Base-by-base conservation (phyloP, 2,797 vertebrate species). In the Lepilemur ruficaudatus region DNA sequence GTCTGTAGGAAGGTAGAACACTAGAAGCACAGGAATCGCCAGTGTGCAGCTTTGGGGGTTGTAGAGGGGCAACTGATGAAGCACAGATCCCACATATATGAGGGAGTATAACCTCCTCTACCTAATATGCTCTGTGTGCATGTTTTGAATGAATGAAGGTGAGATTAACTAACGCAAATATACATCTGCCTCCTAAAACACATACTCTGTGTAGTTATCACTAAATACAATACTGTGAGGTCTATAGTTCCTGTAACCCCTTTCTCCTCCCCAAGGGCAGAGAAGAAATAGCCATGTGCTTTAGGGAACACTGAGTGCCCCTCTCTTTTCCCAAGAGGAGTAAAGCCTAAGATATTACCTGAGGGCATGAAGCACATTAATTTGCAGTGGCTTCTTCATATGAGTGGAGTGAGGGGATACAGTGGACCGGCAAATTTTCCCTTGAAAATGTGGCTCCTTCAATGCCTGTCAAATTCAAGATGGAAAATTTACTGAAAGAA, bases 21-120 rank as follows among this genome's bases (percentile, higher is more conserved):
- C 72, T 48, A 52, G 10, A 84, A 97, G 95, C n/a, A 69, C 86
- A 93, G 20, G 22, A 46, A 10, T 25, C 35, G 52, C 28, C 43
- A 20, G 48, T n/a, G 82, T 32, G 43, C 22, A 95, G 78, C 75
- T 70, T 85, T 89, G 50, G 0, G 48, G 28, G 69, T 13, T 57
- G 79, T 50, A 89, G 89, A 91, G 88, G 63, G 52, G 12, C 4
- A 93, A 84, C 80, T 55, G 88, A 83, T 67, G 15, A 97, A 96
- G 81, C 82, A 82, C 90, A 97, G 96, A 97, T 94, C 41, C 93
- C 82, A 69, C 82, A 46, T 46, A 43, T 59, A 93, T 97, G 91
- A 96, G 52, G 18, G 59, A 88, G 10, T 69, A 17, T 50, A 73
- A 91, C 86, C 46, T 90, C 76, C 86, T 92, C 85, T 41, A 87